Percentiles rank a stretch among this genome's conserved stretches.
Conservation (phyloP, 2,797 vertebrate species). For the Sebastes variabilis region DNA sequence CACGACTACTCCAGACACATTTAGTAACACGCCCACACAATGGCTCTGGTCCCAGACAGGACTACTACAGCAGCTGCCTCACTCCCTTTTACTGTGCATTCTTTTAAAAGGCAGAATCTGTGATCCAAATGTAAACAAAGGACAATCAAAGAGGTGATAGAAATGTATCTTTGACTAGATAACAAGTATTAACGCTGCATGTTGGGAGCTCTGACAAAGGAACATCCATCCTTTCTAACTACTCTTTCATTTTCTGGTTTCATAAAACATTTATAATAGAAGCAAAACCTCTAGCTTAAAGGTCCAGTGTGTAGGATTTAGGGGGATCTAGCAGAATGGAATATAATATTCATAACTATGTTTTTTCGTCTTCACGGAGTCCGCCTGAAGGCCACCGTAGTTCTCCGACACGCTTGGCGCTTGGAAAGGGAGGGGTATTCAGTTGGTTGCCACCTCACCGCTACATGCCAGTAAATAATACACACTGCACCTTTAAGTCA, state of each 20-base stretch:
- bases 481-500: too few relatives aligned
- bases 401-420: too few relatives aligned
- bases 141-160: neutral
- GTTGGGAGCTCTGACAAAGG: neutral
- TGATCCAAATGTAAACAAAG: neutral
- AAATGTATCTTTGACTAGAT: neutral
- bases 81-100: neutral
- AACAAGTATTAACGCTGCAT: neutral
- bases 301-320: too few relatives aligned
- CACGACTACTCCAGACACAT: neutral
- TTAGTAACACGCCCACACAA: neutral
- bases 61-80: neutral
- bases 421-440: too few relatives aligned
- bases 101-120: neutral
- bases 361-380: too few relatives aligned
- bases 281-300: neutral
- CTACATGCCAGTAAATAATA: too few relatives aligned
- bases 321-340: too few relatives aligned
- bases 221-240: neutral
- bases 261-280: neutral
- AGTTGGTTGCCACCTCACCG: too few relatives aligned
- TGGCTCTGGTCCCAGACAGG: neutral
- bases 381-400: too few relatives aligned
- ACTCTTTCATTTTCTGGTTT: neutral
- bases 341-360: too few relatives aligned